Base-by-base conservation (phyloP, 2,888 invertebrate genomes). In the Baccha elongata region DNA sequence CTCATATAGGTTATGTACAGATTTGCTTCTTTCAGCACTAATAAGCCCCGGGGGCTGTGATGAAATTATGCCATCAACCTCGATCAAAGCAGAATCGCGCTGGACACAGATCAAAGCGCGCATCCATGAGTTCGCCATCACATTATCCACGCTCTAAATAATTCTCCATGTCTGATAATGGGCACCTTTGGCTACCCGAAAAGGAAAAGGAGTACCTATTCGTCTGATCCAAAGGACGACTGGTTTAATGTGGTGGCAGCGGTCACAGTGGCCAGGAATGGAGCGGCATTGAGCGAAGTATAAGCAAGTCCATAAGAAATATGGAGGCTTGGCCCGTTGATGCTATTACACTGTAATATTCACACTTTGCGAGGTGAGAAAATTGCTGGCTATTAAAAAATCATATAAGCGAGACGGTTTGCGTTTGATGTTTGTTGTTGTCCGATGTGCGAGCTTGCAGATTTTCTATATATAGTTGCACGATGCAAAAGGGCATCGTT, bases 321-420 rank as follows among this genome's bases (percentile, higher is more conserved):
- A 44, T 60, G 73, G 72, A 73, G 83, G 83, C 89, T 89, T 90
- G 90, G 88, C 90, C 88, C 89, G 89, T 90, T 90, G 89, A 89
- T 89, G 89, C 89, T 90, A 89, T 89, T 89, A 89, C 89, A 90
- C 90, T 89, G 89, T 90, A 90, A 90, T 90, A 90, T 90, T 90
- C 90, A 90, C 90, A 90, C 90, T 90, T 90, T 89, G 89, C 88
- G 90, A 90, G 90, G 91, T 90, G 90, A 90, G 90, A 90, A 90
- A 90, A 90, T 90, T 90, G 90, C 89, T 86, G 89, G 90, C 91
- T 90, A 90, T 90, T 90, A 90, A 90, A 90, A 90, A 89, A 89
- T 89, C 89, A 90, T 90, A 89, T 89, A 87, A 86, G 80, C 76
- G 68, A 69, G 75, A 74, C 74, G 78, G 72, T 78, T 58, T 83